Evolutionary conservation across 2,888 invertebrate genomes (phyloP), one percentile per base, ranked within the genome.

Genomic region (Rapana venosa): DNA sequence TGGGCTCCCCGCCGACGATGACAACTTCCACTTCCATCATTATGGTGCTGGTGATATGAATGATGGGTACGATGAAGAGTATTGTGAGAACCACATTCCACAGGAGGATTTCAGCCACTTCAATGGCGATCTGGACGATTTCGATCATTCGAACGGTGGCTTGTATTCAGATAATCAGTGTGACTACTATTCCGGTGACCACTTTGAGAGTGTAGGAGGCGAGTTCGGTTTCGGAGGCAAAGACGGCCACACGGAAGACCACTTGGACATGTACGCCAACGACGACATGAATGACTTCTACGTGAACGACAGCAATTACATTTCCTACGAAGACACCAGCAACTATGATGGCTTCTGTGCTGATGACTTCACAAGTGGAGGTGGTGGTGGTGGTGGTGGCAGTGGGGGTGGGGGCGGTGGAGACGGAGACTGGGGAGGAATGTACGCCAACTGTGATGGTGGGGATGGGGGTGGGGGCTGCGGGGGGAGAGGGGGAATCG

Each of bases 381-480:
- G 90, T 70, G 88, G 35, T 26, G 91, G 90, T 32, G 85, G 86
- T n/a, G 90, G 88, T 22, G 88, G 86, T 77, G 87, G 74, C 79
- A 90, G 90, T 20, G 90, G 30, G 1, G 90, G 87, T 17, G 90
- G 74, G 58, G 77, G 84, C 36, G 91, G 90, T 70, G 47, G 47
- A 47, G 47, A 47, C 47, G 47, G 47, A 47, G 90, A 87, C 22
- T 90, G 87, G 56, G 90, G 84, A 61, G 92, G 86, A 1, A 90
- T 89, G 26, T 89, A 58, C 17, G 91, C 90, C 22, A 91, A 88
- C 74, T 88, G 88, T 47, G 91, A 87, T 58, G 92, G 90, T 22
- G 89, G 91, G 74, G 91, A 86, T 86, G 90, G 88, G 4, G 90
- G 91, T 56, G 91, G 90, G 6, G 90, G 88, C n/a, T 90, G 90